Conservation (phyloP, 1,140 invertebrate genomes). For the Polypedilum vanderplanki region DNA sequence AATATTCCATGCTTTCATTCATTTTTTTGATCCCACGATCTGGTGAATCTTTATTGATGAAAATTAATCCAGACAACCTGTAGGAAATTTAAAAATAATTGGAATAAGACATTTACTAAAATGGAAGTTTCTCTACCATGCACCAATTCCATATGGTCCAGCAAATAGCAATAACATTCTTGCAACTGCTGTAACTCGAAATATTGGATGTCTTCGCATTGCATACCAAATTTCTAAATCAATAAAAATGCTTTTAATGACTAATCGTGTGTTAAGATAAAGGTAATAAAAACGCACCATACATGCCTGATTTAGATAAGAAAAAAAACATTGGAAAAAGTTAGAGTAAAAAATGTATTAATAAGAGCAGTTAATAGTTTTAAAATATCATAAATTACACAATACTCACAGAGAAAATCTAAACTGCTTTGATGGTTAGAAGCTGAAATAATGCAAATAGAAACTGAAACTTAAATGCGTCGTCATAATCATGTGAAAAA, state of each 20-base stretch:
- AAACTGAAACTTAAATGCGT: no score
- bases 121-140: slow-evolving; percentile 52
- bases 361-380: background rate
- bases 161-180: slow-evolving; percentile 85
- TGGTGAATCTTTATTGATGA: slow-evolving; percentile 79
- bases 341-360: background rate
- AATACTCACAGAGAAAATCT: slow-evolving; percentile 64
- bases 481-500: no score
- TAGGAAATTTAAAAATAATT: no score
- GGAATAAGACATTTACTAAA: no score
- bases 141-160: slow-evolving; percentile 82
- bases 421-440: slow-evolving; percentile 82
- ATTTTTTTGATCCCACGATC: slow-evolving; percentile 71
- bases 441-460: slow-evolving; percentile 43
- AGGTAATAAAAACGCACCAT: background rate
- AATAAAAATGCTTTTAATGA: slow-evolving; percentile 40
- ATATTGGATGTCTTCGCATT: slow-evolving; percentile 56
- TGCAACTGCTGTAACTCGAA: slow-evolving; percentile 72
- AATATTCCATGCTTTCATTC: slow-evolving; percentile 65
- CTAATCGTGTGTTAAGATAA: background rate
- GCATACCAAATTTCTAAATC: slow-evolving; percentile 82
- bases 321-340: background rate
- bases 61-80: slow-evolving; percentile 74
- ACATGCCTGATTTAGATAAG: slow-evolving; percentile 53
- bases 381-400: no score